A percentile compares a stretch with the other conserved stretches of the same genome.
Evolutionary conservation across 2,888 invertebrate species (phyloP).

Genomic region (Erannis defoliaria): DNA sequence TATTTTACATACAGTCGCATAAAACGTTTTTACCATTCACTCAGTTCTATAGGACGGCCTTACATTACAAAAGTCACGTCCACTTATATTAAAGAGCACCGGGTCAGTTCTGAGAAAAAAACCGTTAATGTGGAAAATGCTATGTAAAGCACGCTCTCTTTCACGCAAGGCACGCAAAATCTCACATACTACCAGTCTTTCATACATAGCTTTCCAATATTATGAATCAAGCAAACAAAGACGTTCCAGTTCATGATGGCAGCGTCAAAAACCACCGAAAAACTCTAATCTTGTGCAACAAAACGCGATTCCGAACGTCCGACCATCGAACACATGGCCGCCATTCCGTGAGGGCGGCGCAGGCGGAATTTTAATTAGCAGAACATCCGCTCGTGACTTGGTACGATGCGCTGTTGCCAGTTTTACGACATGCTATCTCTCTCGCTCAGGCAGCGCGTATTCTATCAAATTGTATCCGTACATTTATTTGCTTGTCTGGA

Average conservation of each 20-base stretch:
- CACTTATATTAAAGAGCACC: slow-evolving; percentile 80
- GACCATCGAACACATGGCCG: slow-evolving; percentile 84
- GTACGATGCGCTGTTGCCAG: slow-evolving; percentile 81
- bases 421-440: slow-evolving; percentile 68
- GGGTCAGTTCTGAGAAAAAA: slow-evolving; percentile 81
- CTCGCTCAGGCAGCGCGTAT: slow-evolving; percentile 60
- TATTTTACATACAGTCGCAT: slow-evolving; percentile 49
- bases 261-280: slow-evolving; percentile 68
- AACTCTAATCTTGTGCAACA: slow-evolving; percentile 84
- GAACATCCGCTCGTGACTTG: slow-evolving; percentile 86
- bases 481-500: slow-evolving; percentile 21
- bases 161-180: slow-evolving; percentile 63
- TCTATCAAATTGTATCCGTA: slow-evolving; percentile 55
- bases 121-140: slow-evolving; percentile 67
- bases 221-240: slow-evolving; percentile 66
- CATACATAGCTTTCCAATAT: slow-evolving; percentile 62
- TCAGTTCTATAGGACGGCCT: slow-evolving; percentile 79
- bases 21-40: slow-evolving; percentile 55
- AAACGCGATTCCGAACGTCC: slow-evolving; percentile 82
- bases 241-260: slow-evolving; percentile 61
- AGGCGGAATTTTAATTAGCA: slow-evolving; percentile 87
- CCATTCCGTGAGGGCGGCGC: slow-evolving; percentile 86
- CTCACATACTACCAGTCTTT: slow-evolving; percentile 72
- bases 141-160: slow-evolving; percentile 66
- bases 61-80: slow-evolving; percentile 76